Conservation (phyloP, 2,797 vertebrate genomes). For the Psittacula echo region DNA sequence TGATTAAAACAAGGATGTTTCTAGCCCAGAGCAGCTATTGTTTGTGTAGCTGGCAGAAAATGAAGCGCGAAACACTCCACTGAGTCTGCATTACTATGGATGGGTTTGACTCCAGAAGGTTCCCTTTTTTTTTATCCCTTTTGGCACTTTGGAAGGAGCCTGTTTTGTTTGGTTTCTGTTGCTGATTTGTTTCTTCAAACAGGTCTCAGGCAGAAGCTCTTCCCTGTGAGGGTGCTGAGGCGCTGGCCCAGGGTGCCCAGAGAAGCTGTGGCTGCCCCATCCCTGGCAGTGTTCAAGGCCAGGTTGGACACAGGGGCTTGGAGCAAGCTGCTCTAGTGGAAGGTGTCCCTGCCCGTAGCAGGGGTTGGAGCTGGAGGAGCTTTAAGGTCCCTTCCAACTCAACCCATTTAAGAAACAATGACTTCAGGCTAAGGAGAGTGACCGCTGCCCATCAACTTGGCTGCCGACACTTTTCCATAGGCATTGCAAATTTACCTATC, state of each 20-base stretch:
- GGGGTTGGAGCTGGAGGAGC: too few relatives aligned
- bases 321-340: too few relatives aligned
- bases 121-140: neutral
- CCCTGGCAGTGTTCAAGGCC: too few relatives aligned
- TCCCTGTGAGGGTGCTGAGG: too few relatives aligned
- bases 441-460: accelerated
- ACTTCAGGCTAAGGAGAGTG: neutral
- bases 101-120: neutral
- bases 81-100: neutral
- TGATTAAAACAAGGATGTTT: neutral
- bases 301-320: too few relatives aligned
- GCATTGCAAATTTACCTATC: neutral
- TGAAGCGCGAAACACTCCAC: accelerated
- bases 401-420: neutral
- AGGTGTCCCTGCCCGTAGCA: too few relatives aligned
- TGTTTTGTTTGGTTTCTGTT: neutral
- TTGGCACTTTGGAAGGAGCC: neutral
- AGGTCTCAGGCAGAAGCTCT: too few relatives aligned
- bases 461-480: neutral
- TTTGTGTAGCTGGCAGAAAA: neutral
- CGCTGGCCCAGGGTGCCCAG: too few relatives aligned
- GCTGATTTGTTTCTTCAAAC: neutral
- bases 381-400: neutral
- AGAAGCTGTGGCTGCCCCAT: too few relatives aligned
- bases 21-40: neutral